These are phyloP conservation scores for Thereva nobilitata DNA, from an alignment of 2,888 invertebrate genomes.

Conservation along the genomic window DNA sequence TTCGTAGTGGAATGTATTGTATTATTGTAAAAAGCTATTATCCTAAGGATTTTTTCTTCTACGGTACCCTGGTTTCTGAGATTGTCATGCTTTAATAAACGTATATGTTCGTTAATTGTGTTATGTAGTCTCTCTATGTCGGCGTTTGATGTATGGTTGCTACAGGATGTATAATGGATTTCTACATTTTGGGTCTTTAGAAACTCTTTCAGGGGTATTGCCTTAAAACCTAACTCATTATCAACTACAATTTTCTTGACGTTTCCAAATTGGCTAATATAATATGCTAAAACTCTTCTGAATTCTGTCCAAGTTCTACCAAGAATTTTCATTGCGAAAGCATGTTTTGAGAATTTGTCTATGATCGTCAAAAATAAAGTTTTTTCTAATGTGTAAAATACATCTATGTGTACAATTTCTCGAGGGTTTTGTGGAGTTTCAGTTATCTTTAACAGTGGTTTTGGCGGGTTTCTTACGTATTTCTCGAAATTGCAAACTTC, in stretches of 20 bases:
- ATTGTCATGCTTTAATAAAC: conserved; percentile 42
- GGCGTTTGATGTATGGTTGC: conserved; percentile 41
- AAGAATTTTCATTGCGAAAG: conserved; percentile 41
- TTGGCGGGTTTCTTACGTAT: conserved; percentile 42
- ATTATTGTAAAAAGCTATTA: conserved; percentile 43
- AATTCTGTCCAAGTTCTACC: conserved; percentile 42
- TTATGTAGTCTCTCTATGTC: conserved; percentile 42
- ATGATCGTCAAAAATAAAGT: conserved; percentile 43
- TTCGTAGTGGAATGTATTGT: conserved; percentile 36
- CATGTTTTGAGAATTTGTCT: conserved; percentile 45
- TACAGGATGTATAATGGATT: conserved; percentile 42
- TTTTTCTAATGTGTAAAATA: conserved; percentile 42
- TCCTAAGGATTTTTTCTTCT: conserved; percentile 43
- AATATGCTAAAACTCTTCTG: conserved; percentile 38
- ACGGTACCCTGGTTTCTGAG: conserved; percentile 28
- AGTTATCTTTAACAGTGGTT: conserved; percentile 11
- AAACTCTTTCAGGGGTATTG: conserved; percentile 41
- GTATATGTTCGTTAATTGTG: conserved; percentile 43
- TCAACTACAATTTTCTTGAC: conserved; percentile 40
- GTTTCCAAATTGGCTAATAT: conserved; percentile 39
- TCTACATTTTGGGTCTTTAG: conserved; percentile 36
- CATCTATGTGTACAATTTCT: conserved; percentile 45
- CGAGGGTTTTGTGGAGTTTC: conserved; percentile 44
- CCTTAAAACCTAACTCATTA: conserved; percentile 43
- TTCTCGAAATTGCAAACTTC: conserved; percentile 37